phyloP scores from a whole-genome alignment of 2,113 vertebrate species.

The Telmatochromis sp. region DNA sequence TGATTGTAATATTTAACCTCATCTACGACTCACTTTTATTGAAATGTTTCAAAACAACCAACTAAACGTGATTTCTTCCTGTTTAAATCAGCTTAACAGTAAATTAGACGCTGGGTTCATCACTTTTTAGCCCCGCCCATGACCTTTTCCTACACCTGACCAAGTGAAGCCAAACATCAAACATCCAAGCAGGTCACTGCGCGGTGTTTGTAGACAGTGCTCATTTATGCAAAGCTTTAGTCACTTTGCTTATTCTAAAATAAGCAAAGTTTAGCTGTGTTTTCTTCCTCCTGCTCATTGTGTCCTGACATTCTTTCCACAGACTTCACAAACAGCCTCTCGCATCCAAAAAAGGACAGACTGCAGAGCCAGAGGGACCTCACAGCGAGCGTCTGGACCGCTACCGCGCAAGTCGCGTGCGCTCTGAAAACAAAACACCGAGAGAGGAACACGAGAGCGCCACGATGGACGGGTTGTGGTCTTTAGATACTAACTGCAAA shows the following conservation, averaged over 20 bases:
- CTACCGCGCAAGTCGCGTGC: not conserved
- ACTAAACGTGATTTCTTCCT: not conserved
- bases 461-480: not conserved
- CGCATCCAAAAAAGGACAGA: conserved; percentile 2
- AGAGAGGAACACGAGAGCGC: not conserved
- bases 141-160: not conserved
- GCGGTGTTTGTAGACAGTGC: not conserved
- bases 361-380: not conserved
- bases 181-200: not conserved
- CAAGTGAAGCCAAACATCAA: not conserved
- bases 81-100: rapidly evolving
- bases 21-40: not conserved
- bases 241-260: not conserved
- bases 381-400: not conserved
- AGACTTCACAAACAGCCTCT: not conserved
- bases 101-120: not conserved
- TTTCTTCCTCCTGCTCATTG: not conserved
- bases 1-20: not conserved
- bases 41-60: not conserved
- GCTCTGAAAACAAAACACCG: not conserved
- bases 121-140: not conserved
- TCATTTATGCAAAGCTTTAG: not conserved
- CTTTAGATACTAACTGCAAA: not conserved
- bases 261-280: not conserved
- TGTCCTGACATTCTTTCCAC: not conserved